Base-by-base conservation (phyloP, 2,113 vertebrate species). In the Leucoraja erinaceus region DNA sequence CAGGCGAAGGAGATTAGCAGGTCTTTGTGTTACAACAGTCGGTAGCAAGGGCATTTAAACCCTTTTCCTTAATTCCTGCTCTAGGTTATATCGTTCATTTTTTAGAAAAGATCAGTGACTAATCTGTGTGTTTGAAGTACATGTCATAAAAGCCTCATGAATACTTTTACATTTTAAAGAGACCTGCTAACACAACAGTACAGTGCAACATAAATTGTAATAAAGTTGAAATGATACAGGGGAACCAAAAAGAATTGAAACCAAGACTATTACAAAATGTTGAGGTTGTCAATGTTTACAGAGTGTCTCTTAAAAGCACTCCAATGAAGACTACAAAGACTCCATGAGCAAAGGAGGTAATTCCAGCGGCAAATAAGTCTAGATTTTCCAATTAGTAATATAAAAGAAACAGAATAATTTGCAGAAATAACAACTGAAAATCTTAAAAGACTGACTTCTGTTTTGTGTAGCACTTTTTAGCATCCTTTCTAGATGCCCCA, bases 1-100 rank as follows among this genome's bases (percentile, higher is more conserved):
- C 38, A 54, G 68, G 38, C 20, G 28, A 91, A 91, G 68, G 90
- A 91, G 90, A 91, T 54, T 72, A 91, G 28, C 90, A 91, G 33
- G 31, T 72, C 90, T 91, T 25, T 91, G 90, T 54, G 90, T 91
- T 72, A 25, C 90, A 74, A 54, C 68, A 70, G 66, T 91, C 63
- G 70, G 66, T 16, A 91, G 28, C 66, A 47, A 72, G 66, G 33
- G 5, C 59, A 86, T 1, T 91, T 68, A 25, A n/a, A 28, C 2
- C 38, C 66, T 54, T 63, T 88, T 18, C 56, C 38, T 72, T 47
- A 72, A 91, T 54, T 91, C 70, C 70, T 38, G 68, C 28, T 91
- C 90, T 5, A 47, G 18, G 54, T 91, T 91, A 72, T 91, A 54
- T 8, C 20, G 66, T 72, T 25, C 16, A 20, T 72, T 91, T 91